These are phyloP conservation scores for Xiphorhynchus elegans DNA, from an alignment of 2,113 vertebrate species.

Conservation along the genomic window DNA sequence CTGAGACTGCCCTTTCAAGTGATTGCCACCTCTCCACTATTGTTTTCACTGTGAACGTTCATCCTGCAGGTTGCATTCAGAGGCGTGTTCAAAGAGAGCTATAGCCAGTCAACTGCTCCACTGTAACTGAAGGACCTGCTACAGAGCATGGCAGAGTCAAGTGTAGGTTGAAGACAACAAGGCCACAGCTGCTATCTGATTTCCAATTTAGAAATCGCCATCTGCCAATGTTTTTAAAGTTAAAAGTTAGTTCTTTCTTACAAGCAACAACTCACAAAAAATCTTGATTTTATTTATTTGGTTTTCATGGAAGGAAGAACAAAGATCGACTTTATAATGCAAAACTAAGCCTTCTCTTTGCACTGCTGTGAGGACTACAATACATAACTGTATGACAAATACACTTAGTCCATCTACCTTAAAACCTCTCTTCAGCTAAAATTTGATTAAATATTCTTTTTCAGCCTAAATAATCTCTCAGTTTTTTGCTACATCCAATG, in stretches of 20 bases:
- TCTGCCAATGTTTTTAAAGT: neutral
- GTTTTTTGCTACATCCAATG: neutral
- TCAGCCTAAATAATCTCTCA: neutral
- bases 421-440: conserved; percentile 6
- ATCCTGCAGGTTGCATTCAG: neutral
- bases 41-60: neutral
- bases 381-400: neutral
- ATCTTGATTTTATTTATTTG: neutral
- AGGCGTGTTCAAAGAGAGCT: neutral
- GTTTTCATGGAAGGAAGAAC: neutral
- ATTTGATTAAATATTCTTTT: neutral
- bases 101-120: neutral
- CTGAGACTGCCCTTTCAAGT: neutral
- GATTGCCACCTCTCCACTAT: neutral
- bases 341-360: neutral
- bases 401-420: neutral
- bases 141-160: neutral
- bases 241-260: neutral
- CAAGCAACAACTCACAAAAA: neutral
- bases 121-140: neutral
- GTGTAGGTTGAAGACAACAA: neutral
- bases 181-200: neutral
- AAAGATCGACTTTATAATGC: neutral
- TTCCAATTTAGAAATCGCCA: neutral
- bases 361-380: neutral